These are phyloP conservation scores for Agrochola macilenta DNA, from an alignment of 2,888 invertebrate species.

Conservation along the genomic window DNA sequence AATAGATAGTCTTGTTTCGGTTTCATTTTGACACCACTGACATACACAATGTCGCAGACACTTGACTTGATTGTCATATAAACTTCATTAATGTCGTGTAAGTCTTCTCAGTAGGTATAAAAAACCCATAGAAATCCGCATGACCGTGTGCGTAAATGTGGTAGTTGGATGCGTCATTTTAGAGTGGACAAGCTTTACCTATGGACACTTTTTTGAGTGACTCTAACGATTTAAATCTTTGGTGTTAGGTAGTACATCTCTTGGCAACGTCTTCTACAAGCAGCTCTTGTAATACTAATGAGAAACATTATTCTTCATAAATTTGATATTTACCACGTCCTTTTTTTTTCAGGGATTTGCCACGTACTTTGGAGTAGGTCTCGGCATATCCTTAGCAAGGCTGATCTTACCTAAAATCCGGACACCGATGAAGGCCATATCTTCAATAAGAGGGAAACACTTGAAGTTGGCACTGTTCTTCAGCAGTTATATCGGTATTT, in stretches of 20 bases:
- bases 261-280: neutral
- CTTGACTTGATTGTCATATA: neutral
- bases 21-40: neutral
- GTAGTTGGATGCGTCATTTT: no score
- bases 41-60: neutral
- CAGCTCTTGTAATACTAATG: no score
- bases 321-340: neutral
- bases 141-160: no score
- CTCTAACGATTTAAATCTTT: neutral
- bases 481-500: conserved; percentile 89
- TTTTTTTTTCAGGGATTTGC: conserved; percentile 77
- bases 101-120: neutral
- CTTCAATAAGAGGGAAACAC: conserved; percentile 80
- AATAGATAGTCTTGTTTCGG: neutral
- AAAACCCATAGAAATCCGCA: no score
- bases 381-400: conserved; percentile 81
- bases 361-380: conserved; percentile 83
- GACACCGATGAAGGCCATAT: conserved; percentile 80
- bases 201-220: neutral
- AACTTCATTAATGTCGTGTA: neutral
- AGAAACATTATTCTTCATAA: neutral
- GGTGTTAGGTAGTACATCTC: no score
- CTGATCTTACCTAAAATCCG: conserved; percentile 79
- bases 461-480: conserved; percentile 86
- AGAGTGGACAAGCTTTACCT: no score